Base-by-base conservation (phyloP, 2,888 invertebrate genomes). In the Drosophila mayaguana region DNA sequence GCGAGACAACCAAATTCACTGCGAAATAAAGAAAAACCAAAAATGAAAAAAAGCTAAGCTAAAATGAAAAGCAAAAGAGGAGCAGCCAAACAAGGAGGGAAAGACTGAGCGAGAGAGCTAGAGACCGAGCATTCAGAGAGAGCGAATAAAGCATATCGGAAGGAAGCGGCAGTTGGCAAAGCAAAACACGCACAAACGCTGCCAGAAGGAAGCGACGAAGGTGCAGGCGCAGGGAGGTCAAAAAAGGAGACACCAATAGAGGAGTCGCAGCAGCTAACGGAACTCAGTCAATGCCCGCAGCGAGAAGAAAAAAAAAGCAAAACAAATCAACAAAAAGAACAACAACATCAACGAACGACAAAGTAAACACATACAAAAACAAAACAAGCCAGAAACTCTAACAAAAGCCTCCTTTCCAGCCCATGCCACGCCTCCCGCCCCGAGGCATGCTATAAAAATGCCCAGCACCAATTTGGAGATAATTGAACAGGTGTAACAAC, bases 1-100 rank as follows among this genome's bases (percentile, higher is more conserved):
- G 86, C 91, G 84, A 91, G 91, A 91, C 91, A 91, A 87, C 91
- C 91, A 91, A 91, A 91, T 91, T 91, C 91, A 87, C 90, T 90
- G 90, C 78, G 78, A 82, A 79, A 88, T 81, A 88, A 83, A 79
- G 86, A 81, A 84, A 82, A 83, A 79, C 61, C 28, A 77, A 64
- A 60, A 34, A 53, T 60, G 45, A 65, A 73, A 62, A 68, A 75
- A 60, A 64, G 46, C 34, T 38, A 40, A 48, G 40, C 59, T 60
- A 62, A 83, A 69, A 85, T 57, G 72, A 67, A 75, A 68, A 72
- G 68, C 66, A 68, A 65, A 66, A 72, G 53, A 65, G 50, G 60
- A 62, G 42, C 59, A 45, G 25, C 25, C 20, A 34, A 12, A 45
- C 43, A 62, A 12, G 0, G 9, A 38, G 54, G 0, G 38, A 14